Evolutionary conservation across 2,888 invertebrate genomes (phyloP).

Genomic region (Leptopilina syphax): DNA sequence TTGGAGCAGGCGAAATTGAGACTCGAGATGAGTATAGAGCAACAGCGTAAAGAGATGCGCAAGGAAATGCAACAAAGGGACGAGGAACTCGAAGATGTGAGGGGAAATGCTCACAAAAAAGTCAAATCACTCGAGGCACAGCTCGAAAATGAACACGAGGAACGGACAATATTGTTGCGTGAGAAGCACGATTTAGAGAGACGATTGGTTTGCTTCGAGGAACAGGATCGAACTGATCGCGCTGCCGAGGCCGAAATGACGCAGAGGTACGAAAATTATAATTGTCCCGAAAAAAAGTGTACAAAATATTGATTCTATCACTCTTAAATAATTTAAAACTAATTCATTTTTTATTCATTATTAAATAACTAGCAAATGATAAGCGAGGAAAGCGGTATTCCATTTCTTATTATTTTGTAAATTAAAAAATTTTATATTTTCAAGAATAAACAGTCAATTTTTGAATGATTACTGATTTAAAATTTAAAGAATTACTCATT

Average conservation of each 20-base stretch:
- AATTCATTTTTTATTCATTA: no score
- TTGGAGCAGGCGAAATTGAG: slow-evolving; percentile 95
- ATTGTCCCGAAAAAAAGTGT: not conserved
- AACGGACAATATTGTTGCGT: slow-evolving; percentile 89
- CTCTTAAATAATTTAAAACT: no score
- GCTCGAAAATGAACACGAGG: slow-evolving; percentile 95
- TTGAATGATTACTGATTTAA: no score
- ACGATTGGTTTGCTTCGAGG: slow-evolving; percentile 87
- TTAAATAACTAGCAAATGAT: no score
- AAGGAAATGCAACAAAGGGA: slow-evolving; percentile 94
- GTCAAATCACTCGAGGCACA: slow-evolving; percentile 94
- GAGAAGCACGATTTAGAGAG: slow-evolving; percentile 96
- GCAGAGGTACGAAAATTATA: slow-evolving; percentile 64
- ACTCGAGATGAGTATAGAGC: slow-evolving; percentile 95
- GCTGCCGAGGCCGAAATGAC: slow-evolving; percentile 81
- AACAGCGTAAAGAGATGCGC: slow-evolving; percentile 92
- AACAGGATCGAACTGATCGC: slow-evolving; percentile 85
- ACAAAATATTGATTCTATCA: no score
- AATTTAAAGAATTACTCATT: no score
- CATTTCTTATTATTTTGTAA: no score
- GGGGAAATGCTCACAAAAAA: slow-evolving; percentile 94
- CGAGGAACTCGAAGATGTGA: slow-evolving; percentile 94
- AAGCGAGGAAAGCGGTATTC: no score
- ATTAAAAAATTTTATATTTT: no score
- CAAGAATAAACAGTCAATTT: no score